A percentile compares a stretch with the other conserved stretches of the same genome.
phyloP scores from a whole-genome alignment of 1,140 invertebrate genomes.

The Trachymyrmex cornetzi region DNA sequence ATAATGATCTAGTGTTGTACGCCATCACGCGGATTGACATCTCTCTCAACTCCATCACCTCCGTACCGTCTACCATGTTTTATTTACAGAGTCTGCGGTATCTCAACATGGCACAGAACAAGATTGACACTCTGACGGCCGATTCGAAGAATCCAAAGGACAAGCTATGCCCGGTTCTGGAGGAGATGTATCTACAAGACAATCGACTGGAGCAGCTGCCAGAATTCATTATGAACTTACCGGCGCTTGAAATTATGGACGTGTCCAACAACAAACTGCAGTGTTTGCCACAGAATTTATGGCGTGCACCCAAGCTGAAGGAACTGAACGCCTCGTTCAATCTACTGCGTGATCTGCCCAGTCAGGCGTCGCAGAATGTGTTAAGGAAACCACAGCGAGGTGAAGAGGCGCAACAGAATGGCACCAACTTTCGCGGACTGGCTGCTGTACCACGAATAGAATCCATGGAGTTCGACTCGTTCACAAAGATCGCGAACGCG shows the following conservation, averaged over 20 bases:
- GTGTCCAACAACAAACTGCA: conserved; percentile 98
- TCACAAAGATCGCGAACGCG: conserved; percentile 84
- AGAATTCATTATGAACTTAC: conserved; percentile 93
- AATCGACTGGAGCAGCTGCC: conserved; percentile 95
- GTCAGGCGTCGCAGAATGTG: conserved; percentile 83
- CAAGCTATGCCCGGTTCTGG: conserved; percentile 91
- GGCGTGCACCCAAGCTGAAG: conserved; percentile 95
- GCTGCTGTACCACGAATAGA: conserved; percentile 81
- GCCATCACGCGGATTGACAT: conserved; percentile 98
- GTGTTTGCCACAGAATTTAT: conserved; percentile 94
- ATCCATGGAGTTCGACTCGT: conserved; percentile 84
- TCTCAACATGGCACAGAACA: conserved; percentile 95
- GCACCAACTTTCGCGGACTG: conserved; percentile 80
- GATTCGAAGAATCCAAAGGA: conserved; percentile 87
- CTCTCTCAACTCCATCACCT: conserved; percentile 95
- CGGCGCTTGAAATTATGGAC: conserved; percentile 93
- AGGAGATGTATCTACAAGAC: conserved; percentile 96
- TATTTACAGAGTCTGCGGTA: conserved; percentile 90
- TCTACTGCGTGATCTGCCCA: conserved; percentile 93
- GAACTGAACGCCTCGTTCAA: conserved; percentile 98
- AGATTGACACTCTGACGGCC: conserved; percentile 83
- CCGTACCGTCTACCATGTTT: conserved; percentile 94
- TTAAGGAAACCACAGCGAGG: conserved; percentile 74
- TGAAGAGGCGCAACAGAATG: conserved; percentile 80
- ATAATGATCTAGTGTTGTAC: conserved; percentile 92